Evolutionary conservation across 2,888 invertebrate genomes (phyloP).

Genomic region (Drosophila demipolita): DNA sequence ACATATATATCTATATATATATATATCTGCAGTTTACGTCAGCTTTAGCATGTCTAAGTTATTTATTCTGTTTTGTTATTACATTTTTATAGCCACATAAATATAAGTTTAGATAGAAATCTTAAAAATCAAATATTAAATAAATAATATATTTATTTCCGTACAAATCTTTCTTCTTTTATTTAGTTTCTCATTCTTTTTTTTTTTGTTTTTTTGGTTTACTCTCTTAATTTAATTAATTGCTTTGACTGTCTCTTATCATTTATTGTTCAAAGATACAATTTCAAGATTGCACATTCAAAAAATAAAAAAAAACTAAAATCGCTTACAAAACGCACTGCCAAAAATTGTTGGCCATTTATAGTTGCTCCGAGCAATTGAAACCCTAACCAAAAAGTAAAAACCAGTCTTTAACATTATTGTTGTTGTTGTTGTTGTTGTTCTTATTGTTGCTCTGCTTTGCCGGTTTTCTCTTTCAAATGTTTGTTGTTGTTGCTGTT

Average conservation of each 20-base stretch:
- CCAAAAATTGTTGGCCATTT: slow-evolving; percentile 23
- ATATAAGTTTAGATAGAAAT: not conserved
- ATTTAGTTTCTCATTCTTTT: not conserved
- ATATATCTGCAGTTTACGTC: not conserved
- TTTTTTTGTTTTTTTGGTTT: not conserved
- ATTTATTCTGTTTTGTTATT: not conserved
- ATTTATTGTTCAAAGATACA: no score
- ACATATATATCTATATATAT: not conserved
- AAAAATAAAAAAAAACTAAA: not conserved
- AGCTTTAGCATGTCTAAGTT: not conserved
- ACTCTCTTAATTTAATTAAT: not conserved
- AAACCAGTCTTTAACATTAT: slow-evolving; percentile 41
- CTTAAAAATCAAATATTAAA: not conserved
- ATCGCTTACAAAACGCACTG: slow-evolving; percentile 32
- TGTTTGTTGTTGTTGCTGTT: slow-evolving; percentile 39
- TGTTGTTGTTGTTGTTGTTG: slow-evolving; percentile 21
- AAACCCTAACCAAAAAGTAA: slow-evolving; percentile 22
- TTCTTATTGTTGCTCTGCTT: slow-evolving; percentile 32
- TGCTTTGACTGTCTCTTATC: not conserved
- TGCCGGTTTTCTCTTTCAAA: slow-evolving; percentile 60
- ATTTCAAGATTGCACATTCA: not conserved
- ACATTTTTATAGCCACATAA: not conserved
- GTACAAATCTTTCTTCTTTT: not conserved
- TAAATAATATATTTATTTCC: not conserved
- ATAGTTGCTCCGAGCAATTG: slow-evolving; percentile 35